These are phyloP conservation scores for Halcyon leucocephala DNA, from an alignment of 2,797 vertebrate species.

Conservation along the genomic window DNA sequence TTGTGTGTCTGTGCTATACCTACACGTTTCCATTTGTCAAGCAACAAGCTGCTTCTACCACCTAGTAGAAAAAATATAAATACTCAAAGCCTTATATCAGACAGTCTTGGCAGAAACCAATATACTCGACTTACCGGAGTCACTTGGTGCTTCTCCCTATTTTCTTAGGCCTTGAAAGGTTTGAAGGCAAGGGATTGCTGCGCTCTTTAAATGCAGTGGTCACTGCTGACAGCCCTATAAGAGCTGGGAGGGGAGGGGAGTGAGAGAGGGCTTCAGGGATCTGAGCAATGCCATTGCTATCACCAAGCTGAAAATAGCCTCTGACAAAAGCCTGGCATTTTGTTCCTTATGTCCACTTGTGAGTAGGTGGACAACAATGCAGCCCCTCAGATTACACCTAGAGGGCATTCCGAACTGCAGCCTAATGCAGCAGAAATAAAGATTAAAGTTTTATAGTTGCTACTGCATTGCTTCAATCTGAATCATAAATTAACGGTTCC, in stretches of 20 bases:
- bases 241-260: conserved; percentile 61
- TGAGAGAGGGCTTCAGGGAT: conserved; percentile 67
- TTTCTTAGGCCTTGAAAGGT: background rate
- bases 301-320: conserved; percentile 80
- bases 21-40: background rate
- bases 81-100: background rate
- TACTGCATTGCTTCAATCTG: background rate
- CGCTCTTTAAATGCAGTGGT: conserved; percentile 73
- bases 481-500: background rate
- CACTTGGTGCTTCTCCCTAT: background rate
- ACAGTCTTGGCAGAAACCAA: background rate
- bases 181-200: background rate
- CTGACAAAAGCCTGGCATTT: conserved; percentile 80
- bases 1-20: fast-evolving
- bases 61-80: background rate
- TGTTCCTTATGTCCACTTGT: conserved; percentile 52
- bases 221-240: conserved; percentile 9
- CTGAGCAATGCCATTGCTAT: conserved; percentile 79
- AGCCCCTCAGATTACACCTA: conserved; percentile 44
- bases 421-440: conserved; percentile 18
- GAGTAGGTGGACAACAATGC: conserved; percentile 76
- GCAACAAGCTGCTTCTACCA: background rate
- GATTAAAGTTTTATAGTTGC: background rate
- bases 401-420: background rate
- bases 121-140: background rate